A percentile compares a stretch with the other conserved stretches of the same genome.
phyloP scores from a whole-genome alignment of 2,797 vertebrate species.

The Parambassis ranga region DNA sequence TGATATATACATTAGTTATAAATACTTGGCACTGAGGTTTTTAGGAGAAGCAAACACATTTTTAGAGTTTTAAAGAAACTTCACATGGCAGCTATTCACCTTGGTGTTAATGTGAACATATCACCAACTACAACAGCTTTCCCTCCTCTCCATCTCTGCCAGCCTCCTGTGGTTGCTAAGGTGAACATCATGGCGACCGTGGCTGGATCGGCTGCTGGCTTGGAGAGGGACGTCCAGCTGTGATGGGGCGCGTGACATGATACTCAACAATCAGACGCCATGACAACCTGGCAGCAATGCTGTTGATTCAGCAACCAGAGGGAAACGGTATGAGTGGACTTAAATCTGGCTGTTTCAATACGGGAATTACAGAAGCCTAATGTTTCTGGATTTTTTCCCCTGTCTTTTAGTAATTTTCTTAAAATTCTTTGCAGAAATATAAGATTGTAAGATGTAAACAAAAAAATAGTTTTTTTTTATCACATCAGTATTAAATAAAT shows the following conservation, averaged over 20 bases:
- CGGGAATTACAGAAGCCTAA: no score
- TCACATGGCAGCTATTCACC: neutral
- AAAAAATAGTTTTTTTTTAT: no score
- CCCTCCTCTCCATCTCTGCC: constrained; percentile 28
- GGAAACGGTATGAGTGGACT: constrained; percentile 80
- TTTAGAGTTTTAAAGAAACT: neutral
- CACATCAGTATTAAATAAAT: no score
- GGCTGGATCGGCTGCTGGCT: constrained; percentile 65
- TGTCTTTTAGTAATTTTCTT: no score
- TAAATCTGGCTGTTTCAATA: no score
- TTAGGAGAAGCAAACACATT: no score
- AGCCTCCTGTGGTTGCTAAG: constrained; percentile 47
- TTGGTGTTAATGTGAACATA: constrained; percentile 41
- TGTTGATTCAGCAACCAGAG: constrained; percentile 70
- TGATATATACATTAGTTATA: no score
- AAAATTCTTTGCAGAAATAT: no score
- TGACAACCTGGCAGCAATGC: constrained; percentile 79
- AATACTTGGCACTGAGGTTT: no score
- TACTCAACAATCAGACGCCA: constrained; percentile 73
- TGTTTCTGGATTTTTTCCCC: no score
- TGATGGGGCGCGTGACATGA: constrained; percentile 72
- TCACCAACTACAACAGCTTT: constrained; percentile 56
- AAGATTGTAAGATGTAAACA: no score
- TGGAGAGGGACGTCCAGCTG: constrained; percentile 64
- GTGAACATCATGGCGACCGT: constrained; percentile 69